Conservation (phyloP, 2,113 vertebrate genomes). For the Plectropomus leopardus region DNA sequence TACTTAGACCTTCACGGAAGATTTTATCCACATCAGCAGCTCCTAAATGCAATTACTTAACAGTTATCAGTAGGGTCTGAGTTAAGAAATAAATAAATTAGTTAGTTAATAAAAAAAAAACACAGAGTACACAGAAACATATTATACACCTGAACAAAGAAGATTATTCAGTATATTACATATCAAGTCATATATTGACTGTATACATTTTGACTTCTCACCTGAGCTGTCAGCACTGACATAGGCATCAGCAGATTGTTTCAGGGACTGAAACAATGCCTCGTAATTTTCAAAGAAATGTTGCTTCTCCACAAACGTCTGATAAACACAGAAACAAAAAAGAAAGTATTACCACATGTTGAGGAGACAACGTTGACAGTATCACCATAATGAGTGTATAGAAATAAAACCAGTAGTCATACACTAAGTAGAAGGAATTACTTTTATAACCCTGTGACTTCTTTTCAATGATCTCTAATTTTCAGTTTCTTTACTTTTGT, state of each 20-base stretch:
- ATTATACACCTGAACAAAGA: background rate
- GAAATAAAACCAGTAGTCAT: background rate
- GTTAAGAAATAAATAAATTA: background rate
- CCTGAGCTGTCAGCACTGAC: slow-evolving; percentile 91
- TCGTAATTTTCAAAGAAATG: slow-evolving; percentile 95
- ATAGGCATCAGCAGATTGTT: slow-evolving; percentile 90
- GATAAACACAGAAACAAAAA: slow-evolving; percentile 51
- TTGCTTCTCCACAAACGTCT: slow-evolving; percentile 94
- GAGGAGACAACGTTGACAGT: background rate
- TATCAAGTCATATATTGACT: background rate
- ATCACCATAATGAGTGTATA: background rate
- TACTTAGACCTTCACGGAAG: too few species aligned
- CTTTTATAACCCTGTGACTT: background rate
- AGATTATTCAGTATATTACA: background rate
- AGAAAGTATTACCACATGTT: slow-evolving; percentile 1
- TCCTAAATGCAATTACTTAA: background rate
- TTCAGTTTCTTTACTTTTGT: too few species aligned
- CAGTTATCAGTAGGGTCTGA: background rate
- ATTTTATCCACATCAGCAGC: background rate
- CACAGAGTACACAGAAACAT: background rate
- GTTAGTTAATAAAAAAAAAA: background rate
- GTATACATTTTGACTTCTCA: slow-evolving; percentile 70
- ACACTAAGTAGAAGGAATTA: background rate
- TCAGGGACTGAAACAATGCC: slow-evolving; percentile 91
- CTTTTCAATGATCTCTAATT: background rate